Evolutionary conservation across 2,888 invertebrate genomes (phyloP), one percentile per base, ranked within the genome.

Genomic region (Eristalinus sepulchralis): DNA sequence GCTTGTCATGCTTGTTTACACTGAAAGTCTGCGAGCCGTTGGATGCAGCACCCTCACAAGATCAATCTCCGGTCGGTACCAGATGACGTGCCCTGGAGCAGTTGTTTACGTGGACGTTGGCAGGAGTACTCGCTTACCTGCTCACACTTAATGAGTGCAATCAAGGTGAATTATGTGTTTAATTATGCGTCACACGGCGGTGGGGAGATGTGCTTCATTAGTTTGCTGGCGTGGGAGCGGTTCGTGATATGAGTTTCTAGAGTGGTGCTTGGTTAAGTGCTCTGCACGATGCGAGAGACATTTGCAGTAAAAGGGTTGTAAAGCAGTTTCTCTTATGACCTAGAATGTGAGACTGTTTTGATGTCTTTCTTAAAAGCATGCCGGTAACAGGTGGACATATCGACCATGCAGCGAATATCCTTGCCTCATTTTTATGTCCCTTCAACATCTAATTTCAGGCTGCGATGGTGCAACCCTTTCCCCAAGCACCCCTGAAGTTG

Each of bases 101-200:
- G 31, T 78, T 78, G 27, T 63, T 63, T 64, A 78, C 17, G 67
- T 22, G 27, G 5, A 27, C 62, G 33, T 77, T 6, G 24, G 10
- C 22, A n/a, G 36, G 3, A 57, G 24, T 13, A 34, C 11, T 57
- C 73, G 53, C 27, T 24, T 57, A 9, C 11, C 20, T 39, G 22
- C n/a, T 39, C 13, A 22, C 57, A 34, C 22, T 33, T 75, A 68
- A 75, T 59, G 47, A 39, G 10, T 75, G 68, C 70, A 81, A 75
- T 75, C 68, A 81, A 63, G 55, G 68, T 75, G 68, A 81, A 70
- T 81, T 81, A 81, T 81, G 73, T 75, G 70, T 63, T 81, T 75
- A 81, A 81, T 81, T 75, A 75, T 75, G 53, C 81, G 53, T 47
- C 57, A 39, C 57, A 47, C 63, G 39, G 39, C 1, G 39, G n/a